Evolutionary conservation across 2,113 vertebrate genomes (phyloP).

Genomic region (Myiozetetes cayanensis): DNA sequence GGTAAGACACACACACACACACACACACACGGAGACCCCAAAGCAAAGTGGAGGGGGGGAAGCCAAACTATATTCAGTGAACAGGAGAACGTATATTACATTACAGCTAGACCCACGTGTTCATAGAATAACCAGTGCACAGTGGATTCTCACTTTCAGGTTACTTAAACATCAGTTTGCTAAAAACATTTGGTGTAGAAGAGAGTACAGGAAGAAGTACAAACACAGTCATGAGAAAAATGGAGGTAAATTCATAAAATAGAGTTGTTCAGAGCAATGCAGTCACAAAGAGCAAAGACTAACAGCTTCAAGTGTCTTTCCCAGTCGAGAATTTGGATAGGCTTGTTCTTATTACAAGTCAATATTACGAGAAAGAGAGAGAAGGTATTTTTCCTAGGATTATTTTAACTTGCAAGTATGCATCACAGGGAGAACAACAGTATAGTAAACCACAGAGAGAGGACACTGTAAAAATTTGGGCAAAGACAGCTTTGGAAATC

Average conservation of each 20-base stretch:
- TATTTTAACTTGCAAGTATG: neutral
- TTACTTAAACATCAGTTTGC: neutral
- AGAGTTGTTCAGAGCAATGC: neutral
- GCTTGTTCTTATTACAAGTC: neutral
- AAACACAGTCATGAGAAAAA: neutral
- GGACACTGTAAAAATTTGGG: neutral
- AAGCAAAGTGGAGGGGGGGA: fast-evolving
- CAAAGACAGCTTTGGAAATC: neutral
- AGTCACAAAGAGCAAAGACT: neutral
- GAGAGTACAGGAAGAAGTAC: neutral
- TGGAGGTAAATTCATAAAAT: neutral
- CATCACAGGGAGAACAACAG: neutral
- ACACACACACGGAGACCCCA: neutral
- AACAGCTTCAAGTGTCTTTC: neutral
- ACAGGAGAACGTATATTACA: fast-evolving
- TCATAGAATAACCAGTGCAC: neutral
- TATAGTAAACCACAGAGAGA: neutral
- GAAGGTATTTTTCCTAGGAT: neutral
- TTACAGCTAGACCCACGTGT: neutral
- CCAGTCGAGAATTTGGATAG: neutral
- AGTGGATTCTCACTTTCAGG: neutral
- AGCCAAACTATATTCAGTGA: neutral
- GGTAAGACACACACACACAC: neutral
- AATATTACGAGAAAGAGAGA: fast-evolving
- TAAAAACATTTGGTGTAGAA: neutral